A percentile compares a stretch with the other conserved stretches of the same genome.
Evolutionary conservation across 92 coral and sea anemone species (phyloP).

Genomic region (Plumapathes pennacea): DNA sequence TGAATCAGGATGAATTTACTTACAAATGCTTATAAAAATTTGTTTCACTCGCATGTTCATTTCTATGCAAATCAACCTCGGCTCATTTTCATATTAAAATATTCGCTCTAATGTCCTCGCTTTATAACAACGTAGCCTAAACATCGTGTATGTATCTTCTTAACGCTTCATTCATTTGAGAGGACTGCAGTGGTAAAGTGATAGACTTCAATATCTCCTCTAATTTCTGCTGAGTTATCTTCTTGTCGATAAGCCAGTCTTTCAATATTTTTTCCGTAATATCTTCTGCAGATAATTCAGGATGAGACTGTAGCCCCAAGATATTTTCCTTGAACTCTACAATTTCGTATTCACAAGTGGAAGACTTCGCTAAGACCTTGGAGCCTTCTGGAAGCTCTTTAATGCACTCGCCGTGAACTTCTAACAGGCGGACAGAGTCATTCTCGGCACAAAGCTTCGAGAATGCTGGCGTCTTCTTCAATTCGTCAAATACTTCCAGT

Average conservation of each 20-base stretch:
- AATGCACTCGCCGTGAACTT: constrained; percentile 81
- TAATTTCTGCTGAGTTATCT: constrained; percentile 42
- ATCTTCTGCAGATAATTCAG: constrained; percentile 65
- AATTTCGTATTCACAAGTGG: constrained; percentile 71
- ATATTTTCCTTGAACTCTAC: constrained; percentile 65
- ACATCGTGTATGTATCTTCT: constrained; percentile 20
- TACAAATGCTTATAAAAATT: too few species aligned
- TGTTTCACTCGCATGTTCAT: too few species aligned
- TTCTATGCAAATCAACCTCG: too few species aligned
- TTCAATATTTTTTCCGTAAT: constrained; percentile 61
- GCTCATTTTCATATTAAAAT: too few species aligned
- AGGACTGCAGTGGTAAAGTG: constrained; percentile 30
- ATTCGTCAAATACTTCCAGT: constrained; percentile 30
- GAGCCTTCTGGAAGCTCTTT: constrained; percentile 70
- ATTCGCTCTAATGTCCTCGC: too few species aligned
- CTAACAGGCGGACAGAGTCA: constrained; percentile 49
- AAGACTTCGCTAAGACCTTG: constrained; percentile 53
- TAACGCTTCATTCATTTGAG: constrained; percentile 17
- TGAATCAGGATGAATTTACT: too few species aligned
- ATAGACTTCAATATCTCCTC: constrained; percentile 32
- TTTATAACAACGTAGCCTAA: neutral
- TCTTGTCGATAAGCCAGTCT: constrained; percentile 11
- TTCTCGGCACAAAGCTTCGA: constrained; percentile 44
- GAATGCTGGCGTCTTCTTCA: constrained; percentile 9
- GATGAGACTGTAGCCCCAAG: constrained; percentile 73